phyloP scores from a whole-genome alignment of 1,140 invertebrate genomes.

The Venturia canescens region DNA sequence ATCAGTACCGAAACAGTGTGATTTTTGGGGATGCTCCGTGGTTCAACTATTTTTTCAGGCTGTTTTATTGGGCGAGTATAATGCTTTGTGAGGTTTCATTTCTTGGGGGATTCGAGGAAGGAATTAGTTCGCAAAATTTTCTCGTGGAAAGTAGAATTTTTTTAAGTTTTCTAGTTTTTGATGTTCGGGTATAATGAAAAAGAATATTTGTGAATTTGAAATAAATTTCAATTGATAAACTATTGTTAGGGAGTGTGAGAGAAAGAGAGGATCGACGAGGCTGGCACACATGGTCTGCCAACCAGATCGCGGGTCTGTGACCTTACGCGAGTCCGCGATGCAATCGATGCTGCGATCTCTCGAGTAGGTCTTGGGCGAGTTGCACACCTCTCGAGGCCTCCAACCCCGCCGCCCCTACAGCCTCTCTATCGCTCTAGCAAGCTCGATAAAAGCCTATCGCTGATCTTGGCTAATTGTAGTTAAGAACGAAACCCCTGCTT shows the following conservation, averaged over 20 bases:
- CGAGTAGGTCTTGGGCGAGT: constrained; percentile 56
- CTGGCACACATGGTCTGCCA: constrained; percentile 70
- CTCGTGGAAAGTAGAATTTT: too few species aligned
- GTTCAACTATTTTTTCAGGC: too few species aligned
- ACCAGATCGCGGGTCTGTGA: constrained; percentile 74
- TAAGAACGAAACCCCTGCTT: neutral
- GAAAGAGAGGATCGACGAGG: constrained; percentile 16
- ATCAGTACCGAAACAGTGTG: neutral
- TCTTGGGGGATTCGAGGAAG: too few species aligned
- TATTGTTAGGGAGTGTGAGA: constrained; percentile 46
- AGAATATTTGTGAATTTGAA: neutral
- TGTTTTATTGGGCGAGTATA: neutral
- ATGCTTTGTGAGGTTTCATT: neutral
- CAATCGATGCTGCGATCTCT: constrained; percentile 71
- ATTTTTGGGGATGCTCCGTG: too few species aligned
- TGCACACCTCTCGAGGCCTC: constrained; percentile 53
- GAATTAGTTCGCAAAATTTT: too few species aligned
- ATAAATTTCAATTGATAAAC: neutral
- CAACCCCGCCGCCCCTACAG: constrained; percentile 43
- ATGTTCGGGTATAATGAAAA: neutral
- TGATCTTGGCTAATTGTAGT: constrained; percentile 51
- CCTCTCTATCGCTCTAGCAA: neutral
- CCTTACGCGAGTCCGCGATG: constrained; percentile 62
- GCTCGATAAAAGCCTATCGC: constrained; percentile 47
- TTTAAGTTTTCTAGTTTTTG: too few species aligned